Conservation (phyloP, 2,113 vertebrate species). For the Vireo altiloquus region DNA sequence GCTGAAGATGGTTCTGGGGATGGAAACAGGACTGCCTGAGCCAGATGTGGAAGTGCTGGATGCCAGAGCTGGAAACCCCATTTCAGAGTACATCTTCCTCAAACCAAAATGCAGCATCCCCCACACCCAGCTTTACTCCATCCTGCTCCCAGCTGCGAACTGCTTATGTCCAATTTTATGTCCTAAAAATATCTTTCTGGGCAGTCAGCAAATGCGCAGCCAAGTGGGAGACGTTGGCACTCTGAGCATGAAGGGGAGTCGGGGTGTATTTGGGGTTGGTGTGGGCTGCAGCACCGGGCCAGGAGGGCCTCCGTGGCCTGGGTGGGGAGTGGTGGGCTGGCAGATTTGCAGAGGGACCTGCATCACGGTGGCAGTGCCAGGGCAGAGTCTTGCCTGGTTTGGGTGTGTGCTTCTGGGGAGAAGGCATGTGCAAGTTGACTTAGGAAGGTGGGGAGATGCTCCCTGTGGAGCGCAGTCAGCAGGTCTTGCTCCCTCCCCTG, state of each 20-base stretch:
- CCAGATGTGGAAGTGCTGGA: background rate
- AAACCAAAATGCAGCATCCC: background rate
- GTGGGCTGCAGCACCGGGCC: background rate
- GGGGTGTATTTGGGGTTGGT: background rate
- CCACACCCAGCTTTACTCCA: background rate
- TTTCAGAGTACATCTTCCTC: background rate
- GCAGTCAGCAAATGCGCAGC: background rate
- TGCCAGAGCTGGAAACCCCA: background rate
- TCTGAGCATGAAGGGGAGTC: background rate
- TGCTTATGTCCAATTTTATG: background rate
- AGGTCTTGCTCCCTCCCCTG: background rate
- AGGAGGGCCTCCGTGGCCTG: background rate
- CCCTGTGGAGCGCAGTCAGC: background rate
- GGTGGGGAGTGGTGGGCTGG: background rate
- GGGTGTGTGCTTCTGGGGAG: background rate
- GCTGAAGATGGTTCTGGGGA: background rate
- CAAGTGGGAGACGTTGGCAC: background rate
- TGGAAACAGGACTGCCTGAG: background rate
- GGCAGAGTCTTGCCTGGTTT: background rate
- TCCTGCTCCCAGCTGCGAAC: background rate
- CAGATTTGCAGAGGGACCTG: background rate
- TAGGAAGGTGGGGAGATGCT: background rate
- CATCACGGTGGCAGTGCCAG: fast-evolving
- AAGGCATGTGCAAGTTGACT: background rate
- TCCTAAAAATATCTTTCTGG: background rate